A percentile compares a stretch with the other conserved stretches of the same genome.
Evolutionary conservation across 2,888 invertebrate genomes (phyloP).

Genomic region (Cantharis rustica): DNA sequence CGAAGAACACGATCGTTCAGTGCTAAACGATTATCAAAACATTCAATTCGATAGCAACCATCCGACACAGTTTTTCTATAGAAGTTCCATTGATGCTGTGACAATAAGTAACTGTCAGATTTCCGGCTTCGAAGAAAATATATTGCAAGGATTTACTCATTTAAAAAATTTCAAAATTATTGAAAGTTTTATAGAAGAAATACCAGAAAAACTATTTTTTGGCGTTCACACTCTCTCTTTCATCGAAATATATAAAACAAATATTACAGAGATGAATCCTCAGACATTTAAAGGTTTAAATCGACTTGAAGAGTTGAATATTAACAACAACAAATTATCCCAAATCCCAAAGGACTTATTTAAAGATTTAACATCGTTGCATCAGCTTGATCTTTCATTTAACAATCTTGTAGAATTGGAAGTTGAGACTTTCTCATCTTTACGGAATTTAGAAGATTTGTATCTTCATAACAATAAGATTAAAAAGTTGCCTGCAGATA

Average conservation of each 20-base stretch:
- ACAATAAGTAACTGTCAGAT: neutral
- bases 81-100: neutral
- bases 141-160: neutral
- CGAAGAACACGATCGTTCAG: no score
- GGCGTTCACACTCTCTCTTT: neutral
- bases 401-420: neutral
- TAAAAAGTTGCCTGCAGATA: neutral
- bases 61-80: neutral
- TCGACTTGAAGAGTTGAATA: neutral
- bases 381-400: neutral
- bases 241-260: neutral
- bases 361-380: neutral
- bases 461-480: neutral
- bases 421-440: neutral
- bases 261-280: neutral
- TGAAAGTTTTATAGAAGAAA: neutral
- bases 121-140: neutral
- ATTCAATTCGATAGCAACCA: no score
- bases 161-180: neutral
- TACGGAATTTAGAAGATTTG: neutral
- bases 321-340: neutral
- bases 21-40: rapidly evolving
- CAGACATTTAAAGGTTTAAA: neutral
- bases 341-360: neutral
- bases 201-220: neutral